Percentiles rank a stretch among this genome's conserved stretches.
Evolutionary conservation across 2,797 vertebrate genomes (phyloP).

Genomic region (Thunnus albacares): DNA sequence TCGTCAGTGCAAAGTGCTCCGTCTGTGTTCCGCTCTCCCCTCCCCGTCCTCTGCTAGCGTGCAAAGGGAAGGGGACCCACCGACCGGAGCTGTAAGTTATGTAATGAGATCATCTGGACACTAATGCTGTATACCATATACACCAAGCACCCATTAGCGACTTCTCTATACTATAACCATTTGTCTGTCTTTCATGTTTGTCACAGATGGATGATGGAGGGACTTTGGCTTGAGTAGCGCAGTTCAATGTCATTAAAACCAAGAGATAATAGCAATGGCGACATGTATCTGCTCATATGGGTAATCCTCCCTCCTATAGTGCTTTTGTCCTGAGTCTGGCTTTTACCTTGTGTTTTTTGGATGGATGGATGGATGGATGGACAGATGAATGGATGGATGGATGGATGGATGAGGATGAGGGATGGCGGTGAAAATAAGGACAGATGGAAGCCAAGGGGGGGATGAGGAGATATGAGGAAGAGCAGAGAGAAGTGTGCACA

Average conservation of each 20-base stretch:
- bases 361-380: background rate
- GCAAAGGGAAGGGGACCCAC: constrained; percentile 49
- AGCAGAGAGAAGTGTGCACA: constrained; percentile 6
- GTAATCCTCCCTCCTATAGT: constrained; percentile 49
- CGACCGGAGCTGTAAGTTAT: constrained; percentile 65
- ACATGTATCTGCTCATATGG: constrained; percentile 43
- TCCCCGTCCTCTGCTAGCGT: constrained; percentile 32
- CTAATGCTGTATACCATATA: constrained; percentile 61
- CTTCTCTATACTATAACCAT: constrained; percentile 62
- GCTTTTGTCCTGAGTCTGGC: constrained; percentile 44
- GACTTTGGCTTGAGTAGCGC: constrained; percentile 34
- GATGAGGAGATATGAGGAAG: background rate
- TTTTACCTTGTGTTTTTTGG: constrained; percentile 29
- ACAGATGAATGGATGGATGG: background rate
- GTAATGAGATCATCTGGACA: constrained; percentile 76
- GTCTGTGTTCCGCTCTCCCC: constrained; percentile 44
- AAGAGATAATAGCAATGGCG: constrained; percentile 42
- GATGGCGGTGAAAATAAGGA: constrained; percentile 19
- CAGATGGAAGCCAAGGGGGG: constrained; percentile 35
- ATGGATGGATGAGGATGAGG: background rate
- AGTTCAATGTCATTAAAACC: constrained; percentile 50
- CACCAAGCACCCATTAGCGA: constrained; percentile 64
- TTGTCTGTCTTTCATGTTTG: constrained; percentile 58
- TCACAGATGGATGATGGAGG: constrained; percentile 53
- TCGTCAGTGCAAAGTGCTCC: constrained; percentile 62